Evolutionary conservation across 2,797 vertebrate genomes (phyloP), one percentile per base, ranked within the genome.

Genomic region (Pteropus rufus): DNA sequence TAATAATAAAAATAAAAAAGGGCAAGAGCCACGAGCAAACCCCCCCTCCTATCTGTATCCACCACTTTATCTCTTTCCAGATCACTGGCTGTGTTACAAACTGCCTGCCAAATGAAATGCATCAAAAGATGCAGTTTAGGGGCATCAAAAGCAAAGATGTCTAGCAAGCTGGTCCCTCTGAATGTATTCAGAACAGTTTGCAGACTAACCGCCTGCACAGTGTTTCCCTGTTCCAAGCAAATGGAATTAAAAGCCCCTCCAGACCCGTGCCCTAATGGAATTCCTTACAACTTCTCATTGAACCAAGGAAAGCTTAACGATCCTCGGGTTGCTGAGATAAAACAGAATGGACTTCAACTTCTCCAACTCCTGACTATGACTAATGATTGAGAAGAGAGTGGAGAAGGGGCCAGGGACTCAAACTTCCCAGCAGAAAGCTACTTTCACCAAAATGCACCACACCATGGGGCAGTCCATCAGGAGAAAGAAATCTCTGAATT

Each of bases 1-100:
- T 93, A 83, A 96, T 94, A 98, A 98, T 93, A 88, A 96, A 93
- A 95, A 94, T 72, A 81, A 96, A 95, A 92, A 91, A 36, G 77
- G 54, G 10, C 60, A 72, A 81, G 64, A 88, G 64, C 18, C 81
- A 7, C 70, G 97, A 94, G 93, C 97, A 92, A 82, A 62, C 89
- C 89, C 36, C 6, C 82, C 58, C 94, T 86, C 44, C 0, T 52
- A 93, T 94, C 95, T 97, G 95, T 7, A 93, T 97, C 92, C 56
- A 84, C 54, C 15, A 96, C 75, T 96, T 96, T 97, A 98, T 91
- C 91, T 56, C 4, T 41, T 91, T 79, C 96, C 96, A 93, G 93
- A 96, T 93, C 97, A 65, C 87, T 94, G 67, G 84, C 0, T 23
- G 21, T 89, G 93, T 93, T 95, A 56, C 29, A 52, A 89, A 96